phyloP scores from a whole-genome alignment of 2,113 vertebrate genomes.

The Bombycilla garrulus region DNA sequence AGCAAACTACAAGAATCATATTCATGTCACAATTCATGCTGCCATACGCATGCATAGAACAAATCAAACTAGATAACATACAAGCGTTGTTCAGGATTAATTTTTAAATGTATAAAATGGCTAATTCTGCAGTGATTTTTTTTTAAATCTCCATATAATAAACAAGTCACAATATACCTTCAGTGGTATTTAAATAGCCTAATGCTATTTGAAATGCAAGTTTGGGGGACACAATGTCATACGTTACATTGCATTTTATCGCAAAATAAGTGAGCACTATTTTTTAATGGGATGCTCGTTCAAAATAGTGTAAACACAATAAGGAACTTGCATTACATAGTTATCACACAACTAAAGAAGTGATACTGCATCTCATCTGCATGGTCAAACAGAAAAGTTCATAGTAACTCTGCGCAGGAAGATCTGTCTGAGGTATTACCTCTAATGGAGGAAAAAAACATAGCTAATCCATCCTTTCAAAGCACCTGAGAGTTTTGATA shows the following conservation, averaged over 20 bases:
- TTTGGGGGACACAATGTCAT: not conserved
- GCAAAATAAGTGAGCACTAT: not conserved
- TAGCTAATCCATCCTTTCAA: not conserved
- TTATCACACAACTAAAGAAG: not conserved
- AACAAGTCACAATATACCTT: not conserved
- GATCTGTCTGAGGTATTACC: not conserved
- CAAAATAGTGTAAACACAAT: not conserved
- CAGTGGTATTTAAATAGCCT: not conserved
- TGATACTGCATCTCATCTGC: not conserved
- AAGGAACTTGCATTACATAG: not conserved
- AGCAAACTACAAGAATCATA: not conserved
- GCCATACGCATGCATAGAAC: not conserved
- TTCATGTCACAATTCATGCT: not conserved
- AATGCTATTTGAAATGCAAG: not conserved
- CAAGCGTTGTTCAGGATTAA: not conserved
- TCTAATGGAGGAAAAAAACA: not conserved
- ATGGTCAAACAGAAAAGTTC: not conserved
- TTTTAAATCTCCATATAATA: not conserved
- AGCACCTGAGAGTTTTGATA: not conserved
- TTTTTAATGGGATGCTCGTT: not conserved
- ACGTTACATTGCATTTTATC: not conserved
- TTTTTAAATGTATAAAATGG: not conserved
- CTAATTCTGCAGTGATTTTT: not conserved
- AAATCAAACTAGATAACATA: not conserved
- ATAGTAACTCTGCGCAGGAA: not conserved